Percentiles rank a stretch among this genome's conserved stretches.
These are phyloP conservation scores for Ageneiosus marmoratus DNA, from an alignment of 2,113 vertebrate species.

Conservation along the genomic window DNA sequence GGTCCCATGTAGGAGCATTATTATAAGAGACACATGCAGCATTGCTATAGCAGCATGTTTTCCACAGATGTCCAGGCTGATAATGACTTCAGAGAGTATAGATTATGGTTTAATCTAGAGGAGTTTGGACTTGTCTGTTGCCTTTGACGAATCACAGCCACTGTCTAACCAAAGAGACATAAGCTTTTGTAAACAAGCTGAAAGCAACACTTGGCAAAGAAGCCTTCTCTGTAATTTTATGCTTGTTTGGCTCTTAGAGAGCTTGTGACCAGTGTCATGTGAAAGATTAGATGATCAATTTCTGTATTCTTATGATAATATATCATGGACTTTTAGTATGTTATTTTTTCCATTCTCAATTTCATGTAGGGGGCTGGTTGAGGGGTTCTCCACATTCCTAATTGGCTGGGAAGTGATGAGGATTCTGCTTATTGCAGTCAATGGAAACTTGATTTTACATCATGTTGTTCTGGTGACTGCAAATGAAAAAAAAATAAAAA, in stretches of 20 bases:
- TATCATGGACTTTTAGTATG: neutral
- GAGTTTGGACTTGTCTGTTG: slow-evolving; percentile 39
- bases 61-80: slow-evolving; percentile 7
- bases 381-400: neutral
- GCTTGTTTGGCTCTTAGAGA: neutral
- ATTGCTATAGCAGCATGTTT: neutral
- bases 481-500: neutral
- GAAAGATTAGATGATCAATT: slow-evolving; percentile 30
- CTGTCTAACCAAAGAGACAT: neutral
- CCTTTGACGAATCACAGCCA: neutral
- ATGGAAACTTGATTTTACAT: neutral
- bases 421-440: neutral
- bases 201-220: slow-evolving; percentile 1
- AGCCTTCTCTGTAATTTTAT: neutral
- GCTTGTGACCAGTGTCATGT: neutral
- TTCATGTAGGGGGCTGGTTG: neutral
- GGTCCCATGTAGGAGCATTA: neutral
- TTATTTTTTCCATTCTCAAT: neutral
- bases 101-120: slow-evolving; percentile 19
- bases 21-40: neutral
- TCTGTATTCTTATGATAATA: neutral
- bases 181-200: slow-evolving; percentile 18
- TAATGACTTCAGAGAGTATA: neutral
- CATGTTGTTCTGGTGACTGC: neutral
- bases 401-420: neutral